These are phyloP conservation scores for Varecia variegata DNA, from an alignment of 2,797 vertebrate species.

Conservation along the genomic window DNA sequence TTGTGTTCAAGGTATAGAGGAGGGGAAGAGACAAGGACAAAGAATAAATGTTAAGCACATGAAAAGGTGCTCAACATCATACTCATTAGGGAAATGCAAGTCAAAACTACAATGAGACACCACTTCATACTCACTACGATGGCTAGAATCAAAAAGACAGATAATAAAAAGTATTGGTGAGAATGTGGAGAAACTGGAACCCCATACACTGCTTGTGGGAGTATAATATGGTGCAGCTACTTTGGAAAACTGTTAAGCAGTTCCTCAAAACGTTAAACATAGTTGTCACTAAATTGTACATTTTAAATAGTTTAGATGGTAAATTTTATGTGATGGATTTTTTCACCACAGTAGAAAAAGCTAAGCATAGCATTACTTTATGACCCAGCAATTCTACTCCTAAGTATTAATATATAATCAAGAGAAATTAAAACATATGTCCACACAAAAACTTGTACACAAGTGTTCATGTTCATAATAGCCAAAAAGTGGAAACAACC, in stretches of 20 bases:
- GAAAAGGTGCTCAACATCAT: accelerated
- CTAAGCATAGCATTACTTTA: not conserved
- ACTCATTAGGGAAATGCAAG: not conserved
- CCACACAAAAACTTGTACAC: not conserved
- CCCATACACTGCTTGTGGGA: not conserved
- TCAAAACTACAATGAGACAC: not conserved
- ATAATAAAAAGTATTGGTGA: not conserved
- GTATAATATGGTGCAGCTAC: no score
- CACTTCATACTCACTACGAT: no score
- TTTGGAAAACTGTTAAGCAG: not conserved
- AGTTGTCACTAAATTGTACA: not conserved
- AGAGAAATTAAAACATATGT: not conserved
- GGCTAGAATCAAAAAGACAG: not conserved
- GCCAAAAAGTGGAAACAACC: not conserved
- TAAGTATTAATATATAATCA: not conserved
- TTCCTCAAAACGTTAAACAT: not conserved
- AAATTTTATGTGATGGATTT: not conserved
- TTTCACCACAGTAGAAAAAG: not conserved
- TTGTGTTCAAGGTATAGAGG: not conserved
- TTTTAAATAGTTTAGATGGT: not conserved
- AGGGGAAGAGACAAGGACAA: not conserved
- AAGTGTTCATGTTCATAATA: not conserved
- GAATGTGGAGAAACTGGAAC: not conserved
- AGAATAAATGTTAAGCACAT: not conserved
- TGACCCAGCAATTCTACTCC: not conserved